Base-by-base conservation (phyloP, 2,113 vertebrate genomes). In the Vidua chalybeata region DNA sequence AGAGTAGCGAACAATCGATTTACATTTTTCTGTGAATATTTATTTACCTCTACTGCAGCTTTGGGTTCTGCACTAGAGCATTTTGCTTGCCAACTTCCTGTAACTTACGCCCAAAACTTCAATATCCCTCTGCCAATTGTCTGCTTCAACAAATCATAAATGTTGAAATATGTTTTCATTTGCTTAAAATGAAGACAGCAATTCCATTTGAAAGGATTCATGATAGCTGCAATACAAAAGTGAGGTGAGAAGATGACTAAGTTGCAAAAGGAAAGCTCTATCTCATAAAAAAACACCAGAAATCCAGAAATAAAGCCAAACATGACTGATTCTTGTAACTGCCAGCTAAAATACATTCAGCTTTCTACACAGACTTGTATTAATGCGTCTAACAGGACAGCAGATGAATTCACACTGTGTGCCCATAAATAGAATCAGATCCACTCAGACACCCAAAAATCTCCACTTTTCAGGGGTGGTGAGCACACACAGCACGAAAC, bases 1-100 rank as follows among this genome's bases (percentile, higher is more conserved):
- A 85, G 41, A 86, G 27, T 30, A 94, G 61, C n/a, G 62, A 94
- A 89, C 76, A 74, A 94, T 75, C 35, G 8, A 28, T 23, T 69
- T 77, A 68, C 79, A 92, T 95, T 96, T 95, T 96, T 81, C 56
- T 86, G 61, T 11, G 67, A 43, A 67, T 86, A 49, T 88, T 87
- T 86, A 46, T 87, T 86, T 73, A 85, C 49, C 28, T 78, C 77
- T 66, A 12, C 20, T 79, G 58, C 37, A 91, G 55, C 59, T 83
- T 80, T 86, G 1, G 1, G 35, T 94, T 87, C 55, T 89, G 77
- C 68, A 91, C 10, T 67, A 49, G 64, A 88, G 13, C 16, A 19
- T 31, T 52, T 3, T 55, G 59, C 39, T 56, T 92, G 55, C 66
- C 72, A 96, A 12, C 51, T 87, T 69, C 28, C 41, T 93, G 61